A percentile compares a stretch with the other conserved stretches of the same genome.
phyloP scores from a whole-genome alignment of 92 coral and sea anemone species.

The Palythoa heliodiscus region DNA sequence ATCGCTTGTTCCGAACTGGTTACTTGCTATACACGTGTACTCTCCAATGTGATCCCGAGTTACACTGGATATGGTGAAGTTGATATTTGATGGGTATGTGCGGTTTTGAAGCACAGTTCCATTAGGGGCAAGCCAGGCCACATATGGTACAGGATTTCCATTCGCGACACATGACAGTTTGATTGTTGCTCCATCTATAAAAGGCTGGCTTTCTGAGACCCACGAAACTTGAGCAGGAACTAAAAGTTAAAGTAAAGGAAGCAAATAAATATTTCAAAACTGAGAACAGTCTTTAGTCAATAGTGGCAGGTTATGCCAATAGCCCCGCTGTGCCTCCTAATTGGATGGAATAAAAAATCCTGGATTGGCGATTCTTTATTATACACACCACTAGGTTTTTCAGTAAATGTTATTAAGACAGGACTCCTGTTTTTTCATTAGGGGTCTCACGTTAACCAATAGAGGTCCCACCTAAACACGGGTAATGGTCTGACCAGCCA shows the following conservation, averaged over 20 bases:
- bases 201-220: slow-evolving; percentile 52
- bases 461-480: too few species aligned
- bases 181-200: slow-evolving; percentile 44
- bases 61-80: slow-evolving; percentile 38
- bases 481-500: too few species aligned
- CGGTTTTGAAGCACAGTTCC: slow-evolving; percentile 55
- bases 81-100: slow-evolving; percentile 40
- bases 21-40: slow-evolving; percentile 46
- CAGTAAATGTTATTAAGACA: too few species aligned
- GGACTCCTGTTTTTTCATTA: too few species aligned
- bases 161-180: slow-evolving; percentile 50
- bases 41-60: slow-evolving; percentile 49
- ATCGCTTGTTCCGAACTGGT: slow-evolving; percentile 37
- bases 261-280: too few species aligned
- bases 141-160: slow-evolving; percentile 55
- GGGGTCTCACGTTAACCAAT: too few species aligned
- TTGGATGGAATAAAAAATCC: too few species aligned
- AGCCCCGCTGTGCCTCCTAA: too few species aligned
- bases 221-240: slow-evolving; percentile 51
- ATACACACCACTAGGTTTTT: too few species aligned
- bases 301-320: too few species aligned
- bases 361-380: too few species aligned
- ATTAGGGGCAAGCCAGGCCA: slow-evolving; percentile 55
- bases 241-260: background rate
- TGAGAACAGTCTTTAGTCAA: too few species aligned